phyloP scores from a whole-genome alignment of 1,140 invertebrate species.

The Palaemon carinicauda region DNA sequence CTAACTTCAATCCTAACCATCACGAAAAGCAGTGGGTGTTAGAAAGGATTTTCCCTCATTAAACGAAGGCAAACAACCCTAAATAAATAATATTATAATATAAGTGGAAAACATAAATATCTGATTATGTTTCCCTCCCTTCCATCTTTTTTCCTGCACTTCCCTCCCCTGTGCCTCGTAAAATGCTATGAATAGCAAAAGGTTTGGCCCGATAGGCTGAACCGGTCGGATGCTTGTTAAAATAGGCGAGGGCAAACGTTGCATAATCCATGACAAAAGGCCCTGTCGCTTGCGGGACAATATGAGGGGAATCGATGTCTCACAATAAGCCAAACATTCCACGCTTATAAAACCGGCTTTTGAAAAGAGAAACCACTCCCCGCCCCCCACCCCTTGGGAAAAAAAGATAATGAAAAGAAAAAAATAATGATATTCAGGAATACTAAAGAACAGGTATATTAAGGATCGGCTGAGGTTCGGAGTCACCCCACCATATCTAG shows the following conservation, averaged over 20 bases:
- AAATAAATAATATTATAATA: slow-evolving; percentile 2
- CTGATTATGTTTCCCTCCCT: not conserved
- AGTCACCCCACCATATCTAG: not conserved
- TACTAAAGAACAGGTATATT: not conserved
- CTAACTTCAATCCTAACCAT: no score
- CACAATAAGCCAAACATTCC: not conserved
- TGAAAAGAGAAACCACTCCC: no score
- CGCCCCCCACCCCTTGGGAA: not conserved
- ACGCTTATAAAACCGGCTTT: no score
- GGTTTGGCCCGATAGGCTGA: no score
- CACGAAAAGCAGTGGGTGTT: no score
- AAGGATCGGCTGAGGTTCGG: not conserved
- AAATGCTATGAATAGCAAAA: no score
- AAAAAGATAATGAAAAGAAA: not conserved
- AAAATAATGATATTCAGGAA: not conserved
- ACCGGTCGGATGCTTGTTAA: no score
- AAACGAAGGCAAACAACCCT: not conserved
- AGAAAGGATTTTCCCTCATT: not conserved
- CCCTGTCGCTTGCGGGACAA: not conserved
- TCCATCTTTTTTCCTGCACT: not conserved
- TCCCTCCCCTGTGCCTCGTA: not conserved
- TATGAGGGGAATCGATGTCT: no score
- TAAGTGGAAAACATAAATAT: not conserved
- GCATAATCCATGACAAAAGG: not conserved
- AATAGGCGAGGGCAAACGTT: not conserved